Evolutionary conservation across 2,113 vertebrate genomes (phyloP).

Genomic region (Cephalopholis sonnerati): DNA sequence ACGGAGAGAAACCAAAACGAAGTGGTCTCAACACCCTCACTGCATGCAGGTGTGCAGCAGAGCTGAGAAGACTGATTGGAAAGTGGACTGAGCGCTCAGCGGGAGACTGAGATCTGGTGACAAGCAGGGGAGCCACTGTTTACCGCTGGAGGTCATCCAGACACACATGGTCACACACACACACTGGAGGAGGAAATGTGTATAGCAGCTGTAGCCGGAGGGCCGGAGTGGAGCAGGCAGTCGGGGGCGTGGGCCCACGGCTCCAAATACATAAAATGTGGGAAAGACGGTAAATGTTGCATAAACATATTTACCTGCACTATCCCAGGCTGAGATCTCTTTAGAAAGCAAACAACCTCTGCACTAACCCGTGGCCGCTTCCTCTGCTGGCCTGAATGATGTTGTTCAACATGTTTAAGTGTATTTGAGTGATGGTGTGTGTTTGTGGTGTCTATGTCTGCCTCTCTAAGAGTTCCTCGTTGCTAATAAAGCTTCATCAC

Average conservation of each 20-base stretch:
- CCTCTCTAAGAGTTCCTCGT: constrained; percentile 30
- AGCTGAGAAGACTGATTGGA: constrained; percentile 51
- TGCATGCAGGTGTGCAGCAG: constrained; percentile 64
- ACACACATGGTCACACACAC: constrained; percentile 68
- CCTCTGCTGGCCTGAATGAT: constrained; percentile 17
- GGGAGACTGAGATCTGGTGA: constrained; percentile 71
- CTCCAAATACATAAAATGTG: constrained; percentile 52
- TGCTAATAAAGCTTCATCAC: constrained; percentile 55
- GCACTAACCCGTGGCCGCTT: constrained; percentile 4
- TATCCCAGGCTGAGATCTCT: constrained; percentile 3
- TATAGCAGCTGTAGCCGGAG: constrained; percentile 76
- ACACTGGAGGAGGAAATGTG: constrained; percentile 75
- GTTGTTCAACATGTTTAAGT: constrained; percentile 25
- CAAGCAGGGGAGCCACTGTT: constrained; percentile 76
- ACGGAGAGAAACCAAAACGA: constrained; percentile 5
- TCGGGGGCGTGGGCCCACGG: constrained; percentile 14
- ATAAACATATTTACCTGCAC: constrained; percentile 33
- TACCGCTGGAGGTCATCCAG: constrained; percentile 74
- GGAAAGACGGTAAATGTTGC: constrained; percentile 38
- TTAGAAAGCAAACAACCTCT: constrained; percentile 18
- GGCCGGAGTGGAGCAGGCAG: constrained; percentile 50
- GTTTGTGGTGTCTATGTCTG: constrained; percentile 49
- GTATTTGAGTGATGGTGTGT: constrained; percentile 1
- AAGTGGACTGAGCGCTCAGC: constrained; percentile 53
- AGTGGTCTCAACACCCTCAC: constrained; percentile 21